Base-by-base conservation (phyloP, 92 coral and sea anemone species). In the Parazoanthus atlanticus region DNA sequence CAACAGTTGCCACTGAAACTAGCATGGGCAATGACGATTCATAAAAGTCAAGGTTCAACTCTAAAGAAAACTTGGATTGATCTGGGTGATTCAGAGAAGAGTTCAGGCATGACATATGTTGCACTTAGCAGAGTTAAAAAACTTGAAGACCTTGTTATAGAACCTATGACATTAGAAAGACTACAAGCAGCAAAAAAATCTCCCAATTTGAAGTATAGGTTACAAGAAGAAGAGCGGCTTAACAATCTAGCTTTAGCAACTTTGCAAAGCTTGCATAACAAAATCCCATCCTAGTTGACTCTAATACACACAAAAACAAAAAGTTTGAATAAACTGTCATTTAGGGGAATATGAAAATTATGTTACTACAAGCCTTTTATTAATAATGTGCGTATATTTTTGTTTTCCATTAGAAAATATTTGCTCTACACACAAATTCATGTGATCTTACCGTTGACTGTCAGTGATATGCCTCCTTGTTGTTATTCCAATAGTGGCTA, bases 381-480 rank as follows among this genome's bases (percentile, higher is more conserved):
- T 34, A 15, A 75, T 34, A 36, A 32, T 75, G 79, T 75, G 47
- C 23, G 6, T 74, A 74, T 74, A 23, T 36, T 31, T 74, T 74
- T 33, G 38, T 71, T 75, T 75, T 75, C 28, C 79, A 30, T 75
- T 75, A 75, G 79, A 75, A 36, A 75, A 75, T 75, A n/a, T n/a
- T n/a, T n/a, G n/a, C n/a, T n/a, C n/a, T n/a, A n/a, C n/a, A n/a
- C n/a, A n/a, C n/a, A n/a, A n/a, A n/a, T n/a, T n/a, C n/a, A n/a
- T n/a, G n/a, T n/a, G n/a, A n/a, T n/a, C n/a, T n/a, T n/a, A n/a
- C n/a, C n/a, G n/a, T n/a, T n/a, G n/a, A n/a, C n/a, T n/a, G n/a
- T n/a, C n/a, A n/a, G n/a, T n/a, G n/a, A n/a, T n/a, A n/a, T n/a
- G n/a, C n/a, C n/a, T n/a, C n/a, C n/a, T n/a, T n/a, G n/a, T n/a